Base-by-base conservation (phyloP, 2,797 vertebrate species). In the Cirrhinus molitorella region DNA sequence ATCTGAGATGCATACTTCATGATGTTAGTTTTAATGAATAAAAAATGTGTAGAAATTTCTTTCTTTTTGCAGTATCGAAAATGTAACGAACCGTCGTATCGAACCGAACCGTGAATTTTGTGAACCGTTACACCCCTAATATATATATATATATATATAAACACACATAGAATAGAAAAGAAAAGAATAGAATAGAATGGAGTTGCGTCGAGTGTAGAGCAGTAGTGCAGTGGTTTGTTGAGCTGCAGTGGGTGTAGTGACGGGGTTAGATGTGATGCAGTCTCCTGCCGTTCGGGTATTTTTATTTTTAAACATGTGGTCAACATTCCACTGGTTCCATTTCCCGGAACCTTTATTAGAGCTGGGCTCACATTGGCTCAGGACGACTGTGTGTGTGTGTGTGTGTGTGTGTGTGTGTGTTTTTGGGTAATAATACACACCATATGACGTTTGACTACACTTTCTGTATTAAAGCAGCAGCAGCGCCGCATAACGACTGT, bases 221-320 rank as follows among this genome's bases (percentile, higher is more conserved):
- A 34, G 49, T 21, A 14, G 47, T 11, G 23, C 23, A 34, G 70
- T 23, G 23, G 10, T 66, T 21, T 21, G 25, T 23, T 28, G 59
- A 17, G 61, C 16, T 65, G 61, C 61, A 65, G 61, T 28, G 61
- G 61, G 21, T 2, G 37, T 11, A 68, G 28, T 72, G 68, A 47
- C 23, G 59, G 67, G 40, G 31, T 80, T n/a, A 13, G 78, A 71
- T 81, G 67, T 8, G 75, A 77, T 63, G 90, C 93, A 94, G 91
- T 94, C 94, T 94, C 93, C 93, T 93, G 93, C 93, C 94, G 94
- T 93, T 87, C 89, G 89, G 92, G 93, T 93, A 93, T 93, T 93
- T 94, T 94, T 94, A 94, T 94, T 94, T 94, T 94, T 86, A 91
- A 94, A 95, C 95, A 94, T 95, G 94, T 95, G 95, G 93, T 93